Percentiles rank a stretch among this genome's conserved stretches.
phyloP scores from a whole-genome alignment of 2,113 vertebrate genomes.

The Odocoileus hemionus region DNA sequence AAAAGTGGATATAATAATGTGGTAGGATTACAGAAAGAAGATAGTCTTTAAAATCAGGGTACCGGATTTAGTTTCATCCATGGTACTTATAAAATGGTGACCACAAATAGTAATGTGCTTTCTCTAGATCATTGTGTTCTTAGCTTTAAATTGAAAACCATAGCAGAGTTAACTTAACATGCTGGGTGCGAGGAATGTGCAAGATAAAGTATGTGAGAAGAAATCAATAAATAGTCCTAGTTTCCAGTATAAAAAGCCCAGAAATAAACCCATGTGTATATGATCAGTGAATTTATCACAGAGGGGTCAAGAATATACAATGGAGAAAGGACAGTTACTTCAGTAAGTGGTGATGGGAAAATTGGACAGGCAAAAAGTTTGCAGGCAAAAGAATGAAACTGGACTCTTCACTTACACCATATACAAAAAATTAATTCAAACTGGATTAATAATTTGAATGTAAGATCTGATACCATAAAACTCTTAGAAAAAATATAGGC shows the following conservation, averaged over 20 bases:
- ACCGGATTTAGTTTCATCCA: background rate
- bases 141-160: background rate
- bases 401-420: background rate
- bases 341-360: background rate
- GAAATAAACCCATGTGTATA: background rate
- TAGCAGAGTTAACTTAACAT: background rate
- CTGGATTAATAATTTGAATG: background rate
- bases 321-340: background rate
- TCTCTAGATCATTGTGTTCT: background rate
- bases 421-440: background rate
- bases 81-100: background rate
- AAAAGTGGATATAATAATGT: background rate
- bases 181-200: background rate
- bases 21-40: background rate
- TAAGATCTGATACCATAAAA: background rate
- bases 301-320: background rate
- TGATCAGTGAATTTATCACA: background rate
- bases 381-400: background rate
- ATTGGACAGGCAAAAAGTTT: background rate
- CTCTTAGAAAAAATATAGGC: background rate
- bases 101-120: background rate
- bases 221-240: background rate
- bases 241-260: background rate
- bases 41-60: background rate
- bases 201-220: background rate